These are phyloP conservation scores for Spheniscus humboldti DNA, from an alignment of 2,797 vertebrate genomes.

Conservation along the genomic window DNA sequence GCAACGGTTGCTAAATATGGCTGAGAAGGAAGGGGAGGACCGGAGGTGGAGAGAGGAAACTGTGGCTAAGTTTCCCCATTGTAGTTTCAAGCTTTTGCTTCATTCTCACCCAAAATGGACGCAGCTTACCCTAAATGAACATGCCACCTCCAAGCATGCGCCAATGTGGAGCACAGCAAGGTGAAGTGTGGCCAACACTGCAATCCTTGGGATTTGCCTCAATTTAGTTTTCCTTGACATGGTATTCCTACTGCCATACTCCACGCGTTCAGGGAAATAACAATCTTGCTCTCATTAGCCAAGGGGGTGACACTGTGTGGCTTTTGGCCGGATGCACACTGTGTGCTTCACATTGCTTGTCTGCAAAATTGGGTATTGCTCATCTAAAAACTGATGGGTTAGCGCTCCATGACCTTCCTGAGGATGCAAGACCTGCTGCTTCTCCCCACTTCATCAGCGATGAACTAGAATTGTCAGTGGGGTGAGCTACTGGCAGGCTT, in stretches of 20 bases:
- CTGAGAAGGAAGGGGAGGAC: background rate
- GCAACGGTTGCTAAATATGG: background rate
- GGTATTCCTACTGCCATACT: background rate
- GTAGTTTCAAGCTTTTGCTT: background rate
- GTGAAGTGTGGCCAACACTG: background rate
- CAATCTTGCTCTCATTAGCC: accelerated
- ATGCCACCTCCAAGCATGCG: accelerated
- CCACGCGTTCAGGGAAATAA: accelerated
- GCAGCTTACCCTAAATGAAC: background rate
- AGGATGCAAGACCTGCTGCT: background rate
- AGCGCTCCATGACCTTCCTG: accelerated
- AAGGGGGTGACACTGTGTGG: accelerated
- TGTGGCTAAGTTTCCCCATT: background rate
- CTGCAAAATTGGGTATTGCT: background rate
- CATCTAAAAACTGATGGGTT: background rate
- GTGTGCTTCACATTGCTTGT: background rate
- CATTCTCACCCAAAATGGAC: background rate
- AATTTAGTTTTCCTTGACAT: accelerated
- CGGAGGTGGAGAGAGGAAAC: background rate
- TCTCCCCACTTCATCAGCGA: accelerated
- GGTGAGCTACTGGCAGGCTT: background rate
- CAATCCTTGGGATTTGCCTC: background rate
- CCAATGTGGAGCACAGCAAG: background rate
- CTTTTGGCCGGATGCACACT: background rate
- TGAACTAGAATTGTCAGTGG: background rate